Percentiles rank a stretch among this genome's conserved stretches.
Evolutionary conservation across 2,797 vertebrate species (phyloP).

Genomic region (Chiloscyllium punctatum): DNA sequence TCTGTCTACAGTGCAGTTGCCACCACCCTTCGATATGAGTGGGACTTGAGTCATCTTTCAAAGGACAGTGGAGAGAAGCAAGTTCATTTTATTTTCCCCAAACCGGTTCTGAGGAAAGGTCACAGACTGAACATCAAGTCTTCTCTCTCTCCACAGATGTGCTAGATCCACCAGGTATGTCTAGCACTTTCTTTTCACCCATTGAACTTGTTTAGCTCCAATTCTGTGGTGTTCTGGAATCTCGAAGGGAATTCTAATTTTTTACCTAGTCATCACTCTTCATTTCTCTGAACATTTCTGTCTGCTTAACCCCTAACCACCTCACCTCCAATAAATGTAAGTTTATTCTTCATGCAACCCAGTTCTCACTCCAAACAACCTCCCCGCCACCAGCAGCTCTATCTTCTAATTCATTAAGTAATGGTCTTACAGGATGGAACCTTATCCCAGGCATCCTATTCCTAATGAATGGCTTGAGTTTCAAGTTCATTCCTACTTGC

Average conservation of each 20-base stretch:
- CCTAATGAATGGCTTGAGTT: conserved; percentile 29
- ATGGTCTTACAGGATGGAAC: not conserved
- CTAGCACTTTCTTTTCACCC: not conserved
- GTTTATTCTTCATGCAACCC: not conserved
- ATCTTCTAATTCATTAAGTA: not conserved
- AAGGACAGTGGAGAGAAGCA: not conserved
- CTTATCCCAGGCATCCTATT: not conserved
- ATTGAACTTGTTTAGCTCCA: not conserved
- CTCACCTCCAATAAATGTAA: not conserved
- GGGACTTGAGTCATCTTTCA: too few species aligned
- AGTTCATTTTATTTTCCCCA: not conserved
- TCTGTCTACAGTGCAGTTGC: too few species aligned
- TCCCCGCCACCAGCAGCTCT: not conserved
- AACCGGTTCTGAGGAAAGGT: not conserved
- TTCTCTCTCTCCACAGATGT: not conserved
- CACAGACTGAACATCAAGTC: too few species aligned
- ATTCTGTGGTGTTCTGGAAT: not conserved
- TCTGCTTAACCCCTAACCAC: not conserved
- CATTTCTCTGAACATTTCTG: not conserved
- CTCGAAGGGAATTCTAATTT: not conserved
- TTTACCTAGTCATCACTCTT: not conserved
- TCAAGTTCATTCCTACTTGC: conserved; percentile 39
- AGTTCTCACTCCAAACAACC: not conserved
- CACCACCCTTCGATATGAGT: too few species aligned
- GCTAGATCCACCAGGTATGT: too few species aligned